Conservation (phyloP, 2,888 invertebrate species). For the Melanostoma mellinum region DNA sequence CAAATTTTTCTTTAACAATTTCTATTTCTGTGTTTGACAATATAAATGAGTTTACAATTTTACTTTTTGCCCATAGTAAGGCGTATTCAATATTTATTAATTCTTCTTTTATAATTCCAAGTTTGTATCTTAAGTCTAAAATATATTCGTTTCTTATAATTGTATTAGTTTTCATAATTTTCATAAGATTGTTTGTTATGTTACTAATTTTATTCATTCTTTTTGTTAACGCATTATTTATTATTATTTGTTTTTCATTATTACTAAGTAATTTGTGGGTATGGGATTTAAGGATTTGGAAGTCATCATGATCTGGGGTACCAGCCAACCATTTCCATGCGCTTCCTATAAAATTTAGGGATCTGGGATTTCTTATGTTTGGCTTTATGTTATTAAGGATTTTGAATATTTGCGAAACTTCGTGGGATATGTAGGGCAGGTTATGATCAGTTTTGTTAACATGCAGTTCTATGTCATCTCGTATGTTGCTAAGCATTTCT, state of each 20-base stretch:
- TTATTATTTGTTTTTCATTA: slow-evolving; percentile 20
- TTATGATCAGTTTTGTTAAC: slow-evolving; percentile 12
- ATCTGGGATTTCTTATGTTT: slow-evolving; percentile 9
- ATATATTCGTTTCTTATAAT: neutral
- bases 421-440: slow-evolving; percentile 3
- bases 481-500: neutral
- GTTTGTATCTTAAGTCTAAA: slow-evolving; percentile 13
- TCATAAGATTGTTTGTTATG: slow-evolving; percentile 6
- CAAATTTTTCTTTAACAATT: slow-evolving; percentile 18
- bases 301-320: slow-evolving; percentile 25
- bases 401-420: neutral
- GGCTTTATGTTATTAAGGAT: slow-evolving; percentile 15
- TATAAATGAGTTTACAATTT: slow-evolving; percentile 17
- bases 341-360: slow-evolving; percentile 13
- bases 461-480: neutral
- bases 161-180: neutral
- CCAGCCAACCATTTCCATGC: slow-evolving; percentile 32
- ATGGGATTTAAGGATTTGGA: slow-evolving; percentile 16
- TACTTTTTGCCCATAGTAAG: slow-evolving; percentile 26
- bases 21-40: slow-evolving; percentile 7
- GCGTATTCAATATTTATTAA: slow-evolving; percentile 31
- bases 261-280: slow-evolving; percentile 12
- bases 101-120: slow-evolving; percentile 6
- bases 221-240: neutral
- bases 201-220: slow-evolving; percentile 7